Evolutionary conservation across 1,140 invertebrate genomes (phyloP), one percentile per base, ranked within the genome.

Genomic region (Bombus terrestris): DNA sequence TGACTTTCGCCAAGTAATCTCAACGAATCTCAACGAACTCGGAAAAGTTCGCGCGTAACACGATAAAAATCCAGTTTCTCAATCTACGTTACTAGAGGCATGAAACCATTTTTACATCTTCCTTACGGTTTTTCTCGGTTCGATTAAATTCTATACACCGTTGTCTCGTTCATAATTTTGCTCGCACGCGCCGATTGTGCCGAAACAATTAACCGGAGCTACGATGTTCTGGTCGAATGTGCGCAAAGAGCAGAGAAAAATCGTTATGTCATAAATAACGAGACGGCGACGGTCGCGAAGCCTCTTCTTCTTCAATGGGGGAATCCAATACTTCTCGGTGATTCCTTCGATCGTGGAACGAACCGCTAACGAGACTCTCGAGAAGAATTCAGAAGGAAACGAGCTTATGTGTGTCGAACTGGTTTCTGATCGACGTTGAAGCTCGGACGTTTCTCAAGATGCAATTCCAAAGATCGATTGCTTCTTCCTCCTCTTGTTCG

Each of bases 351-450:
- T 77, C 57, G 68, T 41, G 32, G 59, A 75, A n/a, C 59, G 66
- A 64, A 41, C 53, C 77, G 53, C 80, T 88, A 88, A 89, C 83
- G 79, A 85, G 88, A 80, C 81, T 75, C 77, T 80, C 82, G 28
- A 89, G 71, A 9, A 84, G 59, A 76, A 76, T 87, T 77, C 75
- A n/a, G 35, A 35, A 28, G 66, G 59, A 82, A 83, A 87, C 71
- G 68, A 84, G 74, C 81, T 90, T 89, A 85, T 32, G 37, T 43
- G 57, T 79, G 41, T 57, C 77, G 28, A 47, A 47, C 39, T 62
- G 39, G 12, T 43, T 62, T 74, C 37, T 74, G 53, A 32, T 15
- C 69, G 35, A 25, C 81, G 13, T 39, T 35, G 39, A 66, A n/a
- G 12, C 47, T 84, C 32, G 64, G 43, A 62, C 71, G 59, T 39